A percentile compares a stretch with the other conserved stretches of the same genome.
Evolutionary conservation across 1,140 invertebrate species (phyloP).

Genomic region (Leptoteleia sp.): DNA sequence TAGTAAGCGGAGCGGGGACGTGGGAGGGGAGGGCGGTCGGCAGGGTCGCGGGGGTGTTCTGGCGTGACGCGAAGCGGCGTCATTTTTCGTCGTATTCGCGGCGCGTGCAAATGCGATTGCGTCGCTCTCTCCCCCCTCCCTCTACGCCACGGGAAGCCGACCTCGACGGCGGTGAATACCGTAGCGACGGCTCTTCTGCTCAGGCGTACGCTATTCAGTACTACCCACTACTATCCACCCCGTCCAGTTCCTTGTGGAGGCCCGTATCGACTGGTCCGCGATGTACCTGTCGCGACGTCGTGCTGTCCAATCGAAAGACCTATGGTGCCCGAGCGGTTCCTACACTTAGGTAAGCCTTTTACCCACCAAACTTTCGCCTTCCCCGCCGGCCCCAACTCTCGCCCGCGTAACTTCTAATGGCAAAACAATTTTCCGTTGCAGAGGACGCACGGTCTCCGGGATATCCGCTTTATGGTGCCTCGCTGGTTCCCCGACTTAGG

Average conservation of each 20-base stretch:
- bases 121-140: constrained; percentile 37
- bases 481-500: constrained; percentile 44
- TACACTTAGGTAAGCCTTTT: constrained; percentile 35
- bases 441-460: constrained; percentile 16
- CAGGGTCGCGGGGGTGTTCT: background rate
- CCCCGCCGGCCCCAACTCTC: too few relatives aligned
- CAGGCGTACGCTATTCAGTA: constrained; percentile 61
- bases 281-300: constrained; percentile 41
- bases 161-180: constrained; percentile 33
- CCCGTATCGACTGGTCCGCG: constrained; percentile 58
- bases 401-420: constrained; percentile 1
- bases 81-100: constrained; percentile 53
- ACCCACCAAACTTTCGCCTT: too few relatives aligned
- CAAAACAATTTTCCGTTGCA: background rate
- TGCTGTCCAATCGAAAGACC: constrained; percentile 14
- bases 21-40: too few relatives aligned
- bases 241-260: constrained; percentile 53
- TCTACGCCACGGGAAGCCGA: too few relatives aligned
- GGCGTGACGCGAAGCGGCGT: constrained; percentile 57
- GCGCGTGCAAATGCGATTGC: constrained; percentile 50
- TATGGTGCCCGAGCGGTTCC: constrained; percentile 28
- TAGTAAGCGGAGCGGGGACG: constrained; percentile 21
- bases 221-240: constrained; percentile 52
- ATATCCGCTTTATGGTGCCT: constrained; percentile 34
- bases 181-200: constrained; percentile 49